These are phyloP conservation scores for Andricus quercusramuli DNA, from an alignment of 2,888 invertebrate genomes.

Conservation along the genomic window DNA sequence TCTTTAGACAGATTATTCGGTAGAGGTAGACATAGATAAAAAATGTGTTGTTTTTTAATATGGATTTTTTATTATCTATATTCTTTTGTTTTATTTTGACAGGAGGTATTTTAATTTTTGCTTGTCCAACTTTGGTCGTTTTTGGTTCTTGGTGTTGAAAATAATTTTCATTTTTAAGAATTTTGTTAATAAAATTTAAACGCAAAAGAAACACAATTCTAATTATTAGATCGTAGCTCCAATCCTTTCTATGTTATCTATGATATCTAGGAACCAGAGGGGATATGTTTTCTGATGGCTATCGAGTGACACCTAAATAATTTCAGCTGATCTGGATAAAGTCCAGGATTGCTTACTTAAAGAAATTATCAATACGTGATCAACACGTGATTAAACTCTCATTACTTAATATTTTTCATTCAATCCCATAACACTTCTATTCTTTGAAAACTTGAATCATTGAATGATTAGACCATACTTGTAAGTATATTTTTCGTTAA, in stretches of 20 bases:
- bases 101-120: too few relatives aligned
- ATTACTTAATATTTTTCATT: not conserved
- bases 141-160: too few relatives aligned
- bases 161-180: too few relatives aligned
- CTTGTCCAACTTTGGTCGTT: too few relatives aligned
- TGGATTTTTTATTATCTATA: too few relatives aligned
- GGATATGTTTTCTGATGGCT: not conserved
- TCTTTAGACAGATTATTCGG: too few relatives aligned
- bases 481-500: not conserved
- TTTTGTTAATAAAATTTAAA: too few relatives aligned
- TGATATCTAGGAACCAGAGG: not conserved
- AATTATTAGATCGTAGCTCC: too few relatives aligned
- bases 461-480: not conserved
- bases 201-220: too few relatives aligned
- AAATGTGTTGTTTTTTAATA: too few relatives aligned
- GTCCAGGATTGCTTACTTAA: not conserved
- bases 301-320: not conserved
- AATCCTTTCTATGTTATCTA: not conserved
- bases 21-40: too few relatives aligned
- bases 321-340: not conserved
- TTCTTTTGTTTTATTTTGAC: too few relatives aligned
- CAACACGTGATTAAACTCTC: not conserved
- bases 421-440: not conserved
- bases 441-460: not conserved
- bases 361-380: not conserved